These are phyloP conservation scores for Pteropus alecto DNA, from an alignment of 2,113 vertebrate species.

Conservation along the genomic window DNA sequence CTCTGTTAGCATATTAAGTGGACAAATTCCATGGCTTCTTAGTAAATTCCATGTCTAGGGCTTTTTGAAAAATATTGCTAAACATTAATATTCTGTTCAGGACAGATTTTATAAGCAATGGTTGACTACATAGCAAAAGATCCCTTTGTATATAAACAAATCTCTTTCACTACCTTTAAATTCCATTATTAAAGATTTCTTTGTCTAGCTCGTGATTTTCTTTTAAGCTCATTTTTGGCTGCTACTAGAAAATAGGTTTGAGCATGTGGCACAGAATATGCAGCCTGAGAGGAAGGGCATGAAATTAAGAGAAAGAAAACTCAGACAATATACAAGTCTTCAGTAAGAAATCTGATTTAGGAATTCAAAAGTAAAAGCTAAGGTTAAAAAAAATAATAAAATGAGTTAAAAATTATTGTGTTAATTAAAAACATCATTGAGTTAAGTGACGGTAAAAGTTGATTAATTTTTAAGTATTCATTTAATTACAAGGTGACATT, in stretches of 20 bases:
- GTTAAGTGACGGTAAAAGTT: conserved; percentile 6
- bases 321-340: neutral
- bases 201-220: neutral
- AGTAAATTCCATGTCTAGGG: neutral
- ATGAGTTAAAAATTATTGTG: neutral
- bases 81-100: neutral
- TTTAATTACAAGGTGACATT: conserved; percentile 4
- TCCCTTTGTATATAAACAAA: neutral
- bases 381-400: neutral
- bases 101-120: neutral
- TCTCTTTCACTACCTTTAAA: neutral
- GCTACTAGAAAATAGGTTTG: neutral
- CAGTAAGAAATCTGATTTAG: neutral
- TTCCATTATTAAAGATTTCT: neutral
- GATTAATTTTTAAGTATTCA: conserved; percentile 21
- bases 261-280: neutral
- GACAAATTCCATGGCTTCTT: neutral
- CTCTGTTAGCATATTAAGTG: neutral
- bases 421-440: conserved; percentile 42
- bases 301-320: neutral
- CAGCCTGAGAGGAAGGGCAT: neutral
- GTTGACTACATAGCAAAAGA: neutral
- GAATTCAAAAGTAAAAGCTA: conserved; percentile 8
- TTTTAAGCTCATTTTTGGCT: neutral
- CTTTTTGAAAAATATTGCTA: neutral